Evolutionary conservation across 2,113 vertebrate species (phyloP).

Genomic region (Myotis davidii): DNA sequence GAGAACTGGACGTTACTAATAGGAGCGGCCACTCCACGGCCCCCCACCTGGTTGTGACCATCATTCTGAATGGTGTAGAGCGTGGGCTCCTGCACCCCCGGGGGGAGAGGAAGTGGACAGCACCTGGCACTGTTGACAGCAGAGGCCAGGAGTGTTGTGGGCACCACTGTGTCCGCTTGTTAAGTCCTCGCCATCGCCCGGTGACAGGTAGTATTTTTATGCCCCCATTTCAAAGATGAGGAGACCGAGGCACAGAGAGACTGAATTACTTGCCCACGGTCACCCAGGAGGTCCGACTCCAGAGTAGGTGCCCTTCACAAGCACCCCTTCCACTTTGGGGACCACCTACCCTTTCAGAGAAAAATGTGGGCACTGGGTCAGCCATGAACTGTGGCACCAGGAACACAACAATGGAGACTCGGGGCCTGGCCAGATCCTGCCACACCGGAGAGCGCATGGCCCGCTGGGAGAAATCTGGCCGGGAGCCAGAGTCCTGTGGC

Average conservation of each 20-base stretch:
- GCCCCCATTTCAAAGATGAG: neutral
- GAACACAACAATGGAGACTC: neutral
- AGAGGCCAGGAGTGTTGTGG: fast-evolving
- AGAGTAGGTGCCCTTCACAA: neutral
- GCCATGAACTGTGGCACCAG: neutral
- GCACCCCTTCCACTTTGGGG: neutral
- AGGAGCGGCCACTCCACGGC: neutral
- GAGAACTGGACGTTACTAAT: fast-evolving
- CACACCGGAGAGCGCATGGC: fast-evolving
- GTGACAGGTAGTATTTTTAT: fast-evolving
- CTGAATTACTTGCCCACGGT: neutral
- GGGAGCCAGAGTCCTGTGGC: neutral
- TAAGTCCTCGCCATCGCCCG: fast-evolving
- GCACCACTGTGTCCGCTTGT: fast-evolving
- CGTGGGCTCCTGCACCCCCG: fast-evolving
- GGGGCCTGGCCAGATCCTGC: neutral
- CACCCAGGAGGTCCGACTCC: neutral
- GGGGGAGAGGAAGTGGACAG: no score
- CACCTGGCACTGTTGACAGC: neutral
- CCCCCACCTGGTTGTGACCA: neutral
- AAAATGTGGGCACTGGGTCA: neutral
- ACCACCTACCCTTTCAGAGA: neutral
- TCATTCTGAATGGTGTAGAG: neutral
- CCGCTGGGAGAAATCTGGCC: neutral
- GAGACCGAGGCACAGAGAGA: neutral